A percentile compares a stretch with the other conserved stretches of the same genome.
These are phyloP conservation scores for Camelus bactrianus DNA, from an alignment of 2,113 vertebrate genomes.

Conservation along the genomic window DNA sequence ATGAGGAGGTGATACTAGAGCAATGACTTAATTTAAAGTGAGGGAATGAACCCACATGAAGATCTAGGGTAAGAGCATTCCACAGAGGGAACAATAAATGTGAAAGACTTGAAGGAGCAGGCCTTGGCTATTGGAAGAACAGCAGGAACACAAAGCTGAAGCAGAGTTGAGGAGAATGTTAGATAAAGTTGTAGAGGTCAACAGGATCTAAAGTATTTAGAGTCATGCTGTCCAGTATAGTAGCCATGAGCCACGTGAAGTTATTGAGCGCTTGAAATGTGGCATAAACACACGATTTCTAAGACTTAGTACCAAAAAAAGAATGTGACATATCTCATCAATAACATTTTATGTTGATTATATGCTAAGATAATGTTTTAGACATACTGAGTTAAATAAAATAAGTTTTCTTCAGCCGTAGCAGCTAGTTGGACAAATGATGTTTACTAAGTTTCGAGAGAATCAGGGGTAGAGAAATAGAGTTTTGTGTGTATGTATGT, in stretches of 20 bases:
- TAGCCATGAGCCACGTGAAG: not conserved
- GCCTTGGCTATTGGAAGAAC: not conserved
- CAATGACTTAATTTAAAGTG: not conserved
- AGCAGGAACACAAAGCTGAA: not conserved
- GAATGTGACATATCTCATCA: not conserved
- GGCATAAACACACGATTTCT: not conserved
- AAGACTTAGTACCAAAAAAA: not conserved
- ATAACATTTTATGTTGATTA: not conserved
- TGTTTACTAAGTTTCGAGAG: not conserved
- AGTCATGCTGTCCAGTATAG: not conserved
- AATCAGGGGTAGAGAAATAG: not conserved
- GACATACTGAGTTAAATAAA: not conserved
- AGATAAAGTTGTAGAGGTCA: not conserved
- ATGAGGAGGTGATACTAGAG: not conserved
- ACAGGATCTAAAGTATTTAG: not conserved
- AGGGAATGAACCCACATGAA: not conserved
- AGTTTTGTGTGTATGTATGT: not conserved
- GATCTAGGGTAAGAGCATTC: not conserved
- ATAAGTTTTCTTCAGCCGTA: not conserved
- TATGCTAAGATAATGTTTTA: not conserved
- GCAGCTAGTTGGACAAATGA: not conserved
- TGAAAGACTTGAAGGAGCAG: not conserved
- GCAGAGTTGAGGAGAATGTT: not conserved
- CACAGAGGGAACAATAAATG: not conserved
- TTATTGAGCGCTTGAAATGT: not conserved